Conservation (phyloP, 1,140 invertebrate genomes). For the Solenopsis fugax region DNA sequence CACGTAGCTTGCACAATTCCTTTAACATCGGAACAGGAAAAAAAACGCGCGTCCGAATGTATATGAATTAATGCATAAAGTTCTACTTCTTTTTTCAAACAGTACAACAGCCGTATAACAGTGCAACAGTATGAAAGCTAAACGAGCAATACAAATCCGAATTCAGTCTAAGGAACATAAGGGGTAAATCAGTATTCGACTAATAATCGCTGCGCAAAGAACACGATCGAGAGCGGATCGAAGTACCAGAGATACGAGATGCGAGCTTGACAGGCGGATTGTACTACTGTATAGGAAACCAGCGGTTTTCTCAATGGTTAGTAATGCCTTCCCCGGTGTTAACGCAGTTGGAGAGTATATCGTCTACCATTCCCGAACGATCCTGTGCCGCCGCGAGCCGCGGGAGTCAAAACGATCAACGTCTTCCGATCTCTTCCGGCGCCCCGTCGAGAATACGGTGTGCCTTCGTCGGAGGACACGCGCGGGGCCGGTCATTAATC, state of each 20-base stretch:
- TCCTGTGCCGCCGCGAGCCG: slow-evolving; percentile 14
- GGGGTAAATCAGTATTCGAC: not conserved
- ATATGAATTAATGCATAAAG: not conserved
- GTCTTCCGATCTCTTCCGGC: slow-evolving; percentile 2
- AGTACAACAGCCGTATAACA: no score
- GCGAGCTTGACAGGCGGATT: slow-evolving; percentile 61
- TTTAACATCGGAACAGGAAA: not conserved
- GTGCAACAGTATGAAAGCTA: no score
- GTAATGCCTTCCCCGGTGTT: slow-evolving; percentile 73
- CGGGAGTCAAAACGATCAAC: slow-evolving; percentile 17
- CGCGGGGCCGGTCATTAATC: not conserved
- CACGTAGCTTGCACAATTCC: not conserved
- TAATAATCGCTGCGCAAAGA: not conserved
- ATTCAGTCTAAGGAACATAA: not conserved
- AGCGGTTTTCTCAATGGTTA: slow-evolving; percentile 56
- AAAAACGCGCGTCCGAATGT: not conserved
- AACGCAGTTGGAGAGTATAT: slow-evolving; percentile 68
- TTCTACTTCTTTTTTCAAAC: not conserved
- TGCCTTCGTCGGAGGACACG: slow-evolving; percentile 6
- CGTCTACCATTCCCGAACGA: slow-evolving; percentile 58
- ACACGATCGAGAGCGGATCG: slow-evolving; percentile 18
- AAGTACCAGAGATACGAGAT: slow-evolving; percentile 9
- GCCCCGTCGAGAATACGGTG: not conserved
- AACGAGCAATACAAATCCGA: not conserved
- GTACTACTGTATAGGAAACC: slow-evolving; percentile 61